phyloP scores from a whole-genome alignment of 1,140 invertebrate species.

The Pseudomyrmex pallidus region DNA sequence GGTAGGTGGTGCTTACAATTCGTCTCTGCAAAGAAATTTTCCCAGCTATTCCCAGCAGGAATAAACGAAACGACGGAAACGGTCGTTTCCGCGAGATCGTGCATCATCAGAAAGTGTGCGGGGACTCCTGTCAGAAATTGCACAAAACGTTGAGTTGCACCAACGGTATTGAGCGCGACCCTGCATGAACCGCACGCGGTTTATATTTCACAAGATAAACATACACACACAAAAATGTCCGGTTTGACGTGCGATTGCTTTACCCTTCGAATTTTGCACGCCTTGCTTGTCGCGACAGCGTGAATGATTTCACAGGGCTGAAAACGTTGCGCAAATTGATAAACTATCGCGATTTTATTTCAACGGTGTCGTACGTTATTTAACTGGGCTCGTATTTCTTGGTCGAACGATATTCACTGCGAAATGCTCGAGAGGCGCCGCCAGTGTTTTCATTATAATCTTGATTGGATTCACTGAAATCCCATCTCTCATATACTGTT shows the following conservation, averaged over 20 bases:
- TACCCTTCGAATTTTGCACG: neutral
- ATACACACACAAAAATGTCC: conserved; percentile 1
- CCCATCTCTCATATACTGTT: neutral
- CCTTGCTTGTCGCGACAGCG: neutral
- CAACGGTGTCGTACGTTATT: neutral
- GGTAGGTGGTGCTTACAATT: conserved; percentile 23
- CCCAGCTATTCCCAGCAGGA: conserved; percentile 18
- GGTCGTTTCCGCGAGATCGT: conserved; percentile 8
- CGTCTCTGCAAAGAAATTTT: conserved; percentile 50
- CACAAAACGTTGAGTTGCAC: conserved; percentile 40
- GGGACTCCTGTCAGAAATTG: conserved; percentile 29
- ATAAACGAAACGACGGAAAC: conserved; percentile 23
- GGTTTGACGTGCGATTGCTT: conserved; percentile 17
- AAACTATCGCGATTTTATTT: conserved; percentile 37
- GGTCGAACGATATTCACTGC: neutral
- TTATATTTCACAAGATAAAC: conserved; percentile 43
- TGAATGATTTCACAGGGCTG: conserved; percentile 1
- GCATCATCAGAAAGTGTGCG: neutral
- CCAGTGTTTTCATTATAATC: conserved; percentile 14
- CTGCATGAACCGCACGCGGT: neutral
- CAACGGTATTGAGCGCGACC: neutral
- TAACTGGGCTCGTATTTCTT: conserved; percentile 21
- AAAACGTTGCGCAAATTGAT: neutral
- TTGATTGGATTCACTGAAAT: neutral
- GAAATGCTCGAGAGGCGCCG: neutral